Evolutionary conservation across 1,140 invertebrate genomes (phyloP), one percentile per base, ranked within the genome.

Genomic region (Calephelis nemesis): DNA sequence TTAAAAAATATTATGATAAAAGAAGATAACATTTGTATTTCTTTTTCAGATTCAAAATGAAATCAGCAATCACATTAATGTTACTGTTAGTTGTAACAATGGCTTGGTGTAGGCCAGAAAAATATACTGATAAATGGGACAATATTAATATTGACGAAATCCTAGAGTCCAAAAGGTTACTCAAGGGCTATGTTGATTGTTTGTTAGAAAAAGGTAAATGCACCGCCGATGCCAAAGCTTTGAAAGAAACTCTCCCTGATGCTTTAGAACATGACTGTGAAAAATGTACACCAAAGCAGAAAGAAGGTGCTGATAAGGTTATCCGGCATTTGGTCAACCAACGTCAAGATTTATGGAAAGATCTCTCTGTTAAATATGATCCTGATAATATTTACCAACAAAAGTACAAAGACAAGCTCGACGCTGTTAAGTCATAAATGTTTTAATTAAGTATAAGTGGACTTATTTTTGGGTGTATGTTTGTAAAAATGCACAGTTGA

Each of bases 101-200:
- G 0, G 87, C 83, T 0, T 85, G 86, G 65, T 78, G 71, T 10
- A 73, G 78, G 40, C 93, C 93, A 5, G 91, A 90, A 0, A 93
- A 93, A 66, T 97, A 96, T 85, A 96, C 95, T 0, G 94, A 93
- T 42, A 96, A 95, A 84, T 97, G 93, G 82, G 96, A 97, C 78
- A 94, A 95, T 73, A 93, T 97, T 62, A 93, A 97, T 77, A 73
- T 97, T 3, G 95, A 97, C 62, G 93, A 95, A 75, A 95, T 97
- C 72, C 83, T 97, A 0, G 89, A 92, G 15, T 96, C 94, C 9
- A 93, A 96, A 1, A 93, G 96, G 60, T 87, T 97, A 7, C 90
- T 96, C 1, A 93, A 91, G 47, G 95, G 94, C 65, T 96, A 97
- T 74, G 91, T 94, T 5, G 94, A 96, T 65, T 97, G 96, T 76